Evolutionary conservation across 2,797 vertebrate genomes (phyloP).

Genomic region (Limosa lapponica): DNA sequence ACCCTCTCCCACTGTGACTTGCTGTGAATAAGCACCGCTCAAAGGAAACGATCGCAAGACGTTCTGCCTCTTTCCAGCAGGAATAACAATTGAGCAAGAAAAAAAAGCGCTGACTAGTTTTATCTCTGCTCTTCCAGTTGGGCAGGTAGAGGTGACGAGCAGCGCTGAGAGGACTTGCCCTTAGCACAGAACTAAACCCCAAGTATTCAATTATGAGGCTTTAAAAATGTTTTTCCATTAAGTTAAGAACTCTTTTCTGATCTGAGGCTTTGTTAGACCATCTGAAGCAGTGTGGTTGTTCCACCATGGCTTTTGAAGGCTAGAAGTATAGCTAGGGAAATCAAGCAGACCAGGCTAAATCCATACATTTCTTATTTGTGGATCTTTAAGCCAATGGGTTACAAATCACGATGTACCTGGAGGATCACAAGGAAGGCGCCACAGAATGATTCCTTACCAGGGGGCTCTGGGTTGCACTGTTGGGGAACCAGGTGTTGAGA

Average conservation of each 20-base stretch:
- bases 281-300: not conserved
- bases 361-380: not conserved
- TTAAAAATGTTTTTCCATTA: not conserved
- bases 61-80: conserved; percentile 24
- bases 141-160: not conserved
- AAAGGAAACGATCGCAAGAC: not conserved
- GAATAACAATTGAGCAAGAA: not conserved
- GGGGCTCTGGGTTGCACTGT: not conserved
- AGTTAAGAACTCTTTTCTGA: no score
- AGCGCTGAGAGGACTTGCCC: not conserved
- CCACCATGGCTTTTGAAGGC: not conserved
- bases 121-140: not conserved
- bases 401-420: not conserved
- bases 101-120: not conserved
- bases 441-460: not conserved
- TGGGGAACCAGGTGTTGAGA: not conserved
- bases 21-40: conserved; percentile 55
- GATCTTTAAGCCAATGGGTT: not conserved
- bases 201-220: not conserved
- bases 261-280: not conserved
- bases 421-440: not conserved
- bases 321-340: not conserved
- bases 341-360: not conserved
- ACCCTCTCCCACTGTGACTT: conserved; percentile 67
- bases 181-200: not conserved